Evolutionary conservation across 2,797 vertebrate genomes (phyloP).

Genomic region (Craterocephalus amniculus): DNA sequence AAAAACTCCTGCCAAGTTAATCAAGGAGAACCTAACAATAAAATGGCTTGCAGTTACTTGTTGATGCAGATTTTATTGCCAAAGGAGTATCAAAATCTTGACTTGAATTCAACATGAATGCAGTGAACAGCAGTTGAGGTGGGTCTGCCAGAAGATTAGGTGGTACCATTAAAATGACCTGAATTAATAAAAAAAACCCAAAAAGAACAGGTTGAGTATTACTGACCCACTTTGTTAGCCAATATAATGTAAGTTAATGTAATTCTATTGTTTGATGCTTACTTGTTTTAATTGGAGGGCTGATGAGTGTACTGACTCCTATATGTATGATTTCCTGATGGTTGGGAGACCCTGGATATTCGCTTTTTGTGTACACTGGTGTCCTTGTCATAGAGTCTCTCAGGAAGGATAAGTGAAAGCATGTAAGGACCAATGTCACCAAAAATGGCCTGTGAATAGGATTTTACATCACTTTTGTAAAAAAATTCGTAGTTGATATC

Average conservation of each 20-base stretch:
- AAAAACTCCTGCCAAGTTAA: not conserved
- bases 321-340: slow-evolving; percentile 46
- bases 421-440: slow-evolving; percentile 77
- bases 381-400: slow-evolving; percentile 61
- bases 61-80: not conserved
- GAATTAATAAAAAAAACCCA: slow-evolving; percentile 22
- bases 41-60: not conserved
- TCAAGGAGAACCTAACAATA: not conserved
- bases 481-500: not conserved
- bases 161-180: slow-evolving; percentile 29
- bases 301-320: not conserved
- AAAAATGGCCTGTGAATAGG: not conserved
- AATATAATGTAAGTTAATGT: not conserved
- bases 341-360: slow-evolving; percentile 57
- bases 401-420: slow-evolving; percentile 81
- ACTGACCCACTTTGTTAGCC: not conserved
- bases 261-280: not conserved
- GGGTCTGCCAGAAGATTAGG: not conserved
- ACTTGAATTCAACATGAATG: not conserved
- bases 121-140: not conserved
- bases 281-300: slow-evolving; percentile 29
- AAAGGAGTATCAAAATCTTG: not conserved
- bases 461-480: too few relatives aligned
- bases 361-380: slow-evolving; percentile 48
- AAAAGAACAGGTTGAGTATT: not conserved